Evolutionary conservation across 2,113 vertebrate genomes (phyloP).

Genomic region (Equus quagga): DNA sequence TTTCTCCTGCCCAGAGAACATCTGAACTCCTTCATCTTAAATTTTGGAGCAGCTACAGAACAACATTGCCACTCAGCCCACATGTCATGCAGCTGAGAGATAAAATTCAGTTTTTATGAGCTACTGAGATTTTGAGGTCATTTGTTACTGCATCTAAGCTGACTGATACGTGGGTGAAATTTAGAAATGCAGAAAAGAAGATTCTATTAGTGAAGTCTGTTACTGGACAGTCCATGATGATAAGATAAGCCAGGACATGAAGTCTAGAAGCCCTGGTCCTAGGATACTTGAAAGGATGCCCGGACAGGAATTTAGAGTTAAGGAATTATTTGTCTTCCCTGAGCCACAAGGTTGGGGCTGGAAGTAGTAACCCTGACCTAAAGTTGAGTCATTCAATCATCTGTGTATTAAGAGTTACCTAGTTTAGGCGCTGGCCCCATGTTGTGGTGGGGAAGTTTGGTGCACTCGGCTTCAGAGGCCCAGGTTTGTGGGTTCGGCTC

Average conservation of each 20-base stretch:
- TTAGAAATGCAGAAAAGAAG: not conserved
- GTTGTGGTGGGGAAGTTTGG: too few species aligned
- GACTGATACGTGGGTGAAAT: not conserved
- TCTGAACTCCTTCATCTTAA: not conserved
- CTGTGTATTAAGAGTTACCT: not conserved
- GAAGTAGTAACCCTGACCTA: not conserved
- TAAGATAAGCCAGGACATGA: not conserved
- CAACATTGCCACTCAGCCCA: not conserved
- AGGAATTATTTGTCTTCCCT: not conserved
- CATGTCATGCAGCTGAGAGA: not conserved
- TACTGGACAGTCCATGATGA: not conserved
- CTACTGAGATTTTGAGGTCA: not conserved
- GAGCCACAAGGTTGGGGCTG: not conserved
- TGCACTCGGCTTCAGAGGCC: too few species aligned
- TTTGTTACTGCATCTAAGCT: not conserved
- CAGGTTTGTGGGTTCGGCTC: too few species aligned
- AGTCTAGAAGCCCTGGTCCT: not conserved
- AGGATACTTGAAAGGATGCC: not conserved
- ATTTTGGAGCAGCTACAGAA: not conserved
- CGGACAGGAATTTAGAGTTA: not conserved
- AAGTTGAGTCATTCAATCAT: not conserved
- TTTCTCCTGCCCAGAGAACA: not conserved
- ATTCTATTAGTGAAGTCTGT: not conserved
- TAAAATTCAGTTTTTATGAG: not conserved
- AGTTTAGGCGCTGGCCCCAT: too few species aligned